phyloP scores from a whole-genome alignment of 2,797 vertebrate genomes.

The Loriculus beryllinus region DNA sequence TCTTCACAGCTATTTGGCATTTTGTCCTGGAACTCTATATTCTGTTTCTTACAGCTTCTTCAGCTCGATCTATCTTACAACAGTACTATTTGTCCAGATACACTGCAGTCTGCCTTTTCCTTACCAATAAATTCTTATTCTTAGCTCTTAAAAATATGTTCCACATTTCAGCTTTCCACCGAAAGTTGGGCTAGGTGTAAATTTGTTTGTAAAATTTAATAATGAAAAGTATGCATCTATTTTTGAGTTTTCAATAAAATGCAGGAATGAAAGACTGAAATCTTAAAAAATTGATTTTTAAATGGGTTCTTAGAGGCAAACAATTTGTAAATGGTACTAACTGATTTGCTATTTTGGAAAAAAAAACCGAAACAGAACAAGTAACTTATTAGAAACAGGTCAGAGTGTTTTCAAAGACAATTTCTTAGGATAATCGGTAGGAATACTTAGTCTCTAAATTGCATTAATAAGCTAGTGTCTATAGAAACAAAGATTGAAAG shows the following conservation, averaged over 20 bases:
- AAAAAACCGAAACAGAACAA: background rate
- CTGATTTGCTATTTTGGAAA: background rate
- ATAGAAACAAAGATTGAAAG: background rate
- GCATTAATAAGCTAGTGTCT: background rate
- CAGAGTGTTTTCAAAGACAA: background rate
- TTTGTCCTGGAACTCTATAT: conserved; percentile 19
- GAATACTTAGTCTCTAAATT: background rate
- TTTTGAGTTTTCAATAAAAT: conserved; percentile 21
- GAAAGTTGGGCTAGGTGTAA: background rate
- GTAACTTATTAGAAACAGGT: background rate
- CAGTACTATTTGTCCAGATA: background rate
- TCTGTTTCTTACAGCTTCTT: conserved; percentile 30
- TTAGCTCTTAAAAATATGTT: background rate
- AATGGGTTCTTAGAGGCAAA: background rate
- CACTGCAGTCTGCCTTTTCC: background rate
- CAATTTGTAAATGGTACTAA: background rate
- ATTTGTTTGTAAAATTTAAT: background rate
- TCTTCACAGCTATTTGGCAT: conserved; percentile 37
- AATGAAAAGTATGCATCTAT: background rate
- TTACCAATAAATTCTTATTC: conserved; percentile 12
- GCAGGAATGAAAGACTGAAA: conserved; percentile 3
- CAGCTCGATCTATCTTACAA: background rate
- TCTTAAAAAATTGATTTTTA: conserved; percentile 43
- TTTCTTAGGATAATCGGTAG: background rate
- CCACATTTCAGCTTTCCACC: background rate